These are phyloP conservation scores for Ferrisia virgata DNA, from an alignment of 2,888 invertebrate species.

Conservation along the genomic window DNA sequence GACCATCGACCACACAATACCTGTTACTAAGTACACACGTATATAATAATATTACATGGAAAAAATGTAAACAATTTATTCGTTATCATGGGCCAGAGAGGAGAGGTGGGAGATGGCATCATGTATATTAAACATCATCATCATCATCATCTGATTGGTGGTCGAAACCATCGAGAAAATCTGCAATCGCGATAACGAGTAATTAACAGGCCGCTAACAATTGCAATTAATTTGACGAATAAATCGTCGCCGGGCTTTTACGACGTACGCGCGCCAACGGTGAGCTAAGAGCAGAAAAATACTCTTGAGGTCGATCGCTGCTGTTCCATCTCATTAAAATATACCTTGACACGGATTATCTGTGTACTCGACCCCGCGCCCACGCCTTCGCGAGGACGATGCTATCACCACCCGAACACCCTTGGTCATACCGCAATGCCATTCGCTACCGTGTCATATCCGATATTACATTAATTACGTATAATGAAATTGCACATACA, in stretches of 20 bases:
- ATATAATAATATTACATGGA: no score
- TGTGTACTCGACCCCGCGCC: slow-evolving; percentile 24
- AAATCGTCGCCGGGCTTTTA: background rate
- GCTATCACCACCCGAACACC: slow-evolving; percentile 12
- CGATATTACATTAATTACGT: slow-evolving; percentile 12
- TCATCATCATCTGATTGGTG: no score
- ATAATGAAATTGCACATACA: background rate
- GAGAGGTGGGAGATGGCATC: no score
- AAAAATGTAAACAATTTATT: background rate
- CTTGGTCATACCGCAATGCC: slow-evolving; percentile 26
- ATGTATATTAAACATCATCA: no score
- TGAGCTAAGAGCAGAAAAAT: slow-evolving; percentile 2
- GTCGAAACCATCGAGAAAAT: background rate
- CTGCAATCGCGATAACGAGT: background rate
- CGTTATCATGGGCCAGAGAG: no score
- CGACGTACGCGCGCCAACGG: background rate
- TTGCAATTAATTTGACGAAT: slow-evolving; percentile 24
- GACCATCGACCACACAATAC: no score
- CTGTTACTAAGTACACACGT: no score
- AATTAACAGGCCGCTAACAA: slow-evolving; percentile 11
- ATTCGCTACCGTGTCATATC: slow-evolving; percentile 32
- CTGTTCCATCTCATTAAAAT: slow-evolving; percentile 42
- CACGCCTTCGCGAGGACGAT: slow-evolving; percentile 25
- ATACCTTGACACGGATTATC: slow-evolving; percentile 41
- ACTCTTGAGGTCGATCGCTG: slow-evolving; percentile 35